phyloP scores from a whole-genome alignment of 2,888 invertebrate species.

The Linnaemya vulpina region DNA sequence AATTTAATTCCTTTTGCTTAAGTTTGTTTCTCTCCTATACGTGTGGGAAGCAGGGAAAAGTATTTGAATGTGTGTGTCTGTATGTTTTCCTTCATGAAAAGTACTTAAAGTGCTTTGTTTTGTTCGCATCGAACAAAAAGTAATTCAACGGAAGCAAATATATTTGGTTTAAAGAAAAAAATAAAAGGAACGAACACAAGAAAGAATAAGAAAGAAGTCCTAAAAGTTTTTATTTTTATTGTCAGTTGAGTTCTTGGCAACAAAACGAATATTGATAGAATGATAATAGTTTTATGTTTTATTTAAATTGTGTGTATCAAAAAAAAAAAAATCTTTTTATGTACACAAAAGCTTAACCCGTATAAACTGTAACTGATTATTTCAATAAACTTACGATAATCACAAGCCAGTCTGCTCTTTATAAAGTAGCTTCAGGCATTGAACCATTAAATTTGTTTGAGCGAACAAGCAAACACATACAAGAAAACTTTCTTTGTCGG shows the following conservation, averaged over 20 bases:
- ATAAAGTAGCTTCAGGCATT: slow-evolving; percentile 49
- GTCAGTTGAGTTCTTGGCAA: slow-evolving; percentile 49
- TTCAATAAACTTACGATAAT: slow-evolving; percentile 1
- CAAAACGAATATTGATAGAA: slow-evolving; percentile 28
- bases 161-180: slow-evolving; percentile 19
- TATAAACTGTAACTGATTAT: slow-evolving; percentile 54
- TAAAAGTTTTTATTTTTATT: slow-evolving; percentile 17
- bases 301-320: slow-evolving; percentile 32
- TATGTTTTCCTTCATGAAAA: background rate
- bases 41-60: background rate
- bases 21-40: background rate
- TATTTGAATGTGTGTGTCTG: background rate
- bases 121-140: slow-evolving; percentile 55
- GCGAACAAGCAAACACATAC: background rate
- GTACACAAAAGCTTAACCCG: slow-evolving; percentile 47
- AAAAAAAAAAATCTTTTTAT: too few species aligned
- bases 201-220: background rate
- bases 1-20: background rate
- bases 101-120: slow-evolving; percentile 67
- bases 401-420: slow-evolving; percentile 5
- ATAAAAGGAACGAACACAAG: too few species aligned
- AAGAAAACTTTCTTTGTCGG: background rate
- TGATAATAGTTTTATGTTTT: slow-evolving; percentile 25
- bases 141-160: slow-evolving; percentile 45
- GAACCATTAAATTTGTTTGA: slow-evolving; percentile 51